A percentile compares a stretch with the other conserved stretches of the same genome.
Conservation (phyloP, 1,140 invertebrate species). For the Acromyrmex echinatior region DNA sequence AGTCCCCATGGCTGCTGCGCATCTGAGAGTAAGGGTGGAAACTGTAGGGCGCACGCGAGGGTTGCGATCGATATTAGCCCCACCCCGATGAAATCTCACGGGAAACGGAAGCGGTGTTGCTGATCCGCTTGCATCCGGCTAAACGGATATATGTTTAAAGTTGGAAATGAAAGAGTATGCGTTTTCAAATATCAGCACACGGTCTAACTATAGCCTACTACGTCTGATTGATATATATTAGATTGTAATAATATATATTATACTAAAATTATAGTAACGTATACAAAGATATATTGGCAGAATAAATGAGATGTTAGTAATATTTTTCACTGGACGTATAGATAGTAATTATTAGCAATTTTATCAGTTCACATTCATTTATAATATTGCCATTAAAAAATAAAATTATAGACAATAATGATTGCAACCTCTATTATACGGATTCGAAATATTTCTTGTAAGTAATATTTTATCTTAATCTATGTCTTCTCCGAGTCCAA, state of each 20-base stretch:
- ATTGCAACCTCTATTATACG: not conserved
- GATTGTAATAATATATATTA: conserved; percentile 10
- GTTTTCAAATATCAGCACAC: not conserved
- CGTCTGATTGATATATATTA: not conserved
- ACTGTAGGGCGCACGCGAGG: conserved; percentile 52
- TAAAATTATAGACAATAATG: conserved; percentile 9
- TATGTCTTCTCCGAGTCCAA: conserved; percentile 15
- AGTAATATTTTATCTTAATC: conserved; percentile 32
- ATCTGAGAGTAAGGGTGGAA: conserved; percentile 64
- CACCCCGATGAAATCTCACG: conserved; percentile 64
- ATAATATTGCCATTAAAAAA: not conserved
- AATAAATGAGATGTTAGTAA: not conserved
- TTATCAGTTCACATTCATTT: not conserved
- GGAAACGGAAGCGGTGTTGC: conserved; percentile 67
- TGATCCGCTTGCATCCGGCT: conserved; percentile 60
- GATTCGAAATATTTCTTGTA: not conserved
- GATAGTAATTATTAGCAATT: not conserved
- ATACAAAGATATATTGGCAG: not conserved
- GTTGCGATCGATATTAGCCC: conserved; percentile 77
- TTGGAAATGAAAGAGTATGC: not conserved
- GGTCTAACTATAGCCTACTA: not conserved
- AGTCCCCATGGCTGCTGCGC: conserved; percentile 71
- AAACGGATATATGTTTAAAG: conserved; percentile 27
- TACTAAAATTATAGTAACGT: not conserved
- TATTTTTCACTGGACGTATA: conserved; percentile 10